Percentiles rank a stretch among this genome's conserved stretches.
phyloP scores from a whole-genome alignment of 2,888 invertebrate species.

The Dicyrtomina minuta region DNA sequence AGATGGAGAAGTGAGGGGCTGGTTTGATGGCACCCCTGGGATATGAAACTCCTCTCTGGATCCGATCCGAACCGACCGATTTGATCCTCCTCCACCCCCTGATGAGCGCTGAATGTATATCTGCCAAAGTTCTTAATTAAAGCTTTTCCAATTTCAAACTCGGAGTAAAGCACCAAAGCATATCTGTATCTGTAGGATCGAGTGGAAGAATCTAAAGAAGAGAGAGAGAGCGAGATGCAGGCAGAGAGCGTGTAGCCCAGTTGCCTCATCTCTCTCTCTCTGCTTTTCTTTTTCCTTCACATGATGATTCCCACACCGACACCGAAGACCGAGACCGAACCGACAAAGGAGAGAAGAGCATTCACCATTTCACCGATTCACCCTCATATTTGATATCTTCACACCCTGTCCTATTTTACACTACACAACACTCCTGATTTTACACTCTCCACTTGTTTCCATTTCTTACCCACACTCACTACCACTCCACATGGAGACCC shows the following conservation, averaged over 20 bases:
- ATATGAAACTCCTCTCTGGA: conserved; percentile 47
- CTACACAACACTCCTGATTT: not conserved
- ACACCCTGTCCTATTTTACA: conserved; percentile 23
- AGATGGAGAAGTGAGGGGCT: conserved; percentile 49
- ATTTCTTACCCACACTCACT: not conserved
- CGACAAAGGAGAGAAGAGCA: conserved; percentile 20
- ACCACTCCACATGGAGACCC: not conserved
- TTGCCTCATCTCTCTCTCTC: conserved; percentile 24
- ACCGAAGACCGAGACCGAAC: not conserved
- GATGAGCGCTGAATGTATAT: conserved; percentile 52
- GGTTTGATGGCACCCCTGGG: conserved; percentile 52
- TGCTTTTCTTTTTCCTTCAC: conserved; percentile 6
- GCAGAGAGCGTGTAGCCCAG: not conserved
- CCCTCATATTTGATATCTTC: conserved; percentile 46
- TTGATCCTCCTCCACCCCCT: conserved; percentile 52
- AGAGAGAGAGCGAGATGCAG: not conserved
- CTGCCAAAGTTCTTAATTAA: conserved; percentile 53
- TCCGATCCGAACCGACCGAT: conserved; percentile 49
- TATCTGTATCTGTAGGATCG: no score
- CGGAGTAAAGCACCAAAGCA: not conserved
- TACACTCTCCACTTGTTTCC: not conserved
- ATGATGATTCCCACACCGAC: conserved; percentile 27
- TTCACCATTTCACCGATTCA: conserved; percentile 3
- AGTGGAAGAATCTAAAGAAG: conserved; percentile 33
- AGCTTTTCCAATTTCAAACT: conserved; percentile 51